Evolutionary conservation across 2,888 invertebrate genomes (phyloP).

Genomic region (Drosophila austrosaltans): DNA sequence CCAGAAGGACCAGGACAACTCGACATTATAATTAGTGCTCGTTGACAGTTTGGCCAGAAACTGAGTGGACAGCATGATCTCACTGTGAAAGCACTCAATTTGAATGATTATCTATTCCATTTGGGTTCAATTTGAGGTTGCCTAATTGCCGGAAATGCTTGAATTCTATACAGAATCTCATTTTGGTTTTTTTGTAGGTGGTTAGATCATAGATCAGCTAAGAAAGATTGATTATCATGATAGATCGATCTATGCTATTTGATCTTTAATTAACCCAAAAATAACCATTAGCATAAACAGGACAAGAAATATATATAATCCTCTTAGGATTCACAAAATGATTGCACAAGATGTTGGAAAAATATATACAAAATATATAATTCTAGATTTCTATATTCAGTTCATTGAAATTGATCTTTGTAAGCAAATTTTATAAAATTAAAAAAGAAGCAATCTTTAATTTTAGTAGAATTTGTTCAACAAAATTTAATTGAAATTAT

Average conservation of each 20-base stretch:
- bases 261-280: constrained; percentile 1
- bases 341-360: neutral
- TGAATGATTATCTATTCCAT: constrained; percentile 53
- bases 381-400: no score
- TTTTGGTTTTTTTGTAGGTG: neutral
- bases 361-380: no score
- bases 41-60: constrained; percentile 56
- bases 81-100: constrained; percentile 48
- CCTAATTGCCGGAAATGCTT: constrained; percentile 4
- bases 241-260: neutral
- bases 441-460: no score
- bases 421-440: no score
- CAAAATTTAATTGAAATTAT: no score
- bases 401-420: no score
- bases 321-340: neutral
- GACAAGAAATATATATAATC: neutral
- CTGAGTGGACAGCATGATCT: constrained; percentile 20
- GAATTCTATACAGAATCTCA: neutral
- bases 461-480: no score
- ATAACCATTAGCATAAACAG: constrained; percentile 4
- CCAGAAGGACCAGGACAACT: constrained; percentile 31
- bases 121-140: constrained; percentile 33
- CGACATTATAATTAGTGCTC: constrained; percentile 69
- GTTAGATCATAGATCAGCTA: neutral
- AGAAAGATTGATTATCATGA: neutral